Percentiles rank a stretch among this genome's conserved stretches.
These are phyloP conservation scores for Holothuria leucospilota DNA, from an alignment of 53 echinoderm and acorn worm species.

Conservation along the genomic window DNA sequence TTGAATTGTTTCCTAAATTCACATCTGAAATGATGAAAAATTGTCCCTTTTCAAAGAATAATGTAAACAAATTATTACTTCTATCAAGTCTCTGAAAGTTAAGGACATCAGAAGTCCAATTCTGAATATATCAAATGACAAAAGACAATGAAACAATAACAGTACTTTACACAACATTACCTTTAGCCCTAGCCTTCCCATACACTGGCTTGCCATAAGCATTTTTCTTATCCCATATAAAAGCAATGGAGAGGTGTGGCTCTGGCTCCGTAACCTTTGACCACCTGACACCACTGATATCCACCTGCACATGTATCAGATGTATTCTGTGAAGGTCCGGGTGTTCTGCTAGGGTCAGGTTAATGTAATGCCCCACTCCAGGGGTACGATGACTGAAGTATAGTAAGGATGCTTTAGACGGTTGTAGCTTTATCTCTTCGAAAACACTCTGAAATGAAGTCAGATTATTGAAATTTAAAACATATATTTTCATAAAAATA, in stretches of 20 bases:
- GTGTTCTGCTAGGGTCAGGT: constrained; percentile 66
- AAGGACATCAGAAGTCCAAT: no score
- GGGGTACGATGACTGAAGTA: constrained; percentile 83
- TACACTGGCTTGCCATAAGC: constrained; percentile 87
- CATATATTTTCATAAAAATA: no score
- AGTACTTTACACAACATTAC: constrained; percentile 57
- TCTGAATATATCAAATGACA: no score
- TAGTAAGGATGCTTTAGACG: constrained; percentile 77
- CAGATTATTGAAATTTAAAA: not conserved
- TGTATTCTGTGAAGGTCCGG: constrained; percentile 18
- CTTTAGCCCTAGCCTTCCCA: constrained; percentile 79
- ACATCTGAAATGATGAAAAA: no score
- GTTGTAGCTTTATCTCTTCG: constrained; percentile 75
- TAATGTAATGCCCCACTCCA: constrained; percentile 47
- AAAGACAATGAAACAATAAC: not conserved
- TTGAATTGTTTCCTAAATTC: no score
- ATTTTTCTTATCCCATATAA: constrained; percentile 83
- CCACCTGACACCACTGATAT: constrained; percentile 73
- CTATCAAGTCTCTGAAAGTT: no score
- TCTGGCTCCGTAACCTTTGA: constrained; percentile 68
- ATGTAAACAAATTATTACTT: no score
- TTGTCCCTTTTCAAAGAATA: no score
- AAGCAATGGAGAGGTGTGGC: constrained; percentile 67
- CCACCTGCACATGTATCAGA: constrained; percentile 75
- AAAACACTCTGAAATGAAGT: constrained; percentile 71